Evolutionary conservation across 2,113 vertebrate species (phyloP), one percentile per base, ranked within the genome.

Genomic region (Gobio gobio): DNA sequence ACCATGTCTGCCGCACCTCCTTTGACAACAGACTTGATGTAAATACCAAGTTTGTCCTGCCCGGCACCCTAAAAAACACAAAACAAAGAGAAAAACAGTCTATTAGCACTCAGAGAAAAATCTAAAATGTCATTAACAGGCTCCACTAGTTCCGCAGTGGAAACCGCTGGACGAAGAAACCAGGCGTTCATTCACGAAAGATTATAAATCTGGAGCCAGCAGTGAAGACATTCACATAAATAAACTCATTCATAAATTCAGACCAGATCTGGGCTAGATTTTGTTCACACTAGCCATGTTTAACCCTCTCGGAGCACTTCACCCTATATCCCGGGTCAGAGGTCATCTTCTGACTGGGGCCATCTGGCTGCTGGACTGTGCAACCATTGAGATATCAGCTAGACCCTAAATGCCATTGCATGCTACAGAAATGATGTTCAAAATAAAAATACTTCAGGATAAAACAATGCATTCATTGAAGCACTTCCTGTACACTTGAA

Each of bases 1-100:
- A 99, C 98, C 94, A 96, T 95, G 59, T 99, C 98, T 18, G 98
- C 98, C 24, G 98, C 98, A 33, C 98, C 98, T 87, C 98, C 98
- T 93, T 97, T 99, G 77, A 99, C 98, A 6, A 99, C 98, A 29
- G 98, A 99, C 91, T 99, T 99, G 89, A 99, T 94, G 47, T 99
- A 99, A 94, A 99, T 99, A 56, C 98, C 98, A 78, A 99, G 95
- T 88, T 99, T 99, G 87, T 99, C 98, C 93, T 99, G 97, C 82
- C 98, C 98, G 24, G 98, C 98, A 85, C 98, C 98, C 98, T 99
- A 81, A 2, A 7, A 90, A 77, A 93, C 85, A 93, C 82, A 87
- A 75, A 68, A 33, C n/a, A 29, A 70, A 56, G 58, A 84, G 76
- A 16, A 36, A 24, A 66, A 43, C 10, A 8, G 47, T 64, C 29